Percentiles rank a stretch among this genome's conserved stretches.
Conservation (phyloP, 2,888 invertebrate genomes). For the Ephialtes manifestator region DNA sequence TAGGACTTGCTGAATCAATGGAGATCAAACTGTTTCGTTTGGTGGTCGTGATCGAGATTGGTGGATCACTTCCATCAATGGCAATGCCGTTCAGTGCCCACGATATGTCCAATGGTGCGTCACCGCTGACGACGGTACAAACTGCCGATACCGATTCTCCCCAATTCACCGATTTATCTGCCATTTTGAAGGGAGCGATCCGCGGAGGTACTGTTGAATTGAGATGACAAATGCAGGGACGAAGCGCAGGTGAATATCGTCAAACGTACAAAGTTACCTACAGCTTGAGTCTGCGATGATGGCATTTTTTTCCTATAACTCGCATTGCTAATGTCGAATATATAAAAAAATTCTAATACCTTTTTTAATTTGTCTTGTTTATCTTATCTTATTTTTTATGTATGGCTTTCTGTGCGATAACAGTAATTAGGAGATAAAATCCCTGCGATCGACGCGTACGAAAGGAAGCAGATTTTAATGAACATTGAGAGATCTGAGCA, state of each 20-base stretch:
- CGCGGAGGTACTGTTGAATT: constrained; percentile 86
- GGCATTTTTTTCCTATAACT: not conserved
- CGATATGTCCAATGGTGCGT: constrained; percentile 91
- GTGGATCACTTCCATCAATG: constrained; percentile 85
- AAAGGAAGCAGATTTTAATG: not conserved
- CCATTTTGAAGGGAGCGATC: constrained; percentile 84
- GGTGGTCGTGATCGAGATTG: constrained; percentile 83
- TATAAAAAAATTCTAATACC: not conserved
- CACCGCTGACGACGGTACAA: constrained; percentile 91
- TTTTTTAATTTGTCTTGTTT: not conserved
- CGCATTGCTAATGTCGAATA: not conserved
- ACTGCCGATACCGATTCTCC: constrained; percentile 90
- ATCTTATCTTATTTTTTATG: not conserved
- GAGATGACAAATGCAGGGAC: constrained; percentile 10
- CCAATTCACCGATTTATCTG: constrained; percentile 89
- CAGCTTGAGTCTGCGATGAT: not conserved
- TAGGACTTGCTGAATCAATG: constrained; percentile 88
- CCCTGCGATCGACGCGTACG: no score
- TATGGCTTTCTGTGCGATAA: no score
- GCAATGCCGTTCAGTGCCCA: constrained; percentile 91
- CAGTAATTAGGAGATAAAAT: no score
- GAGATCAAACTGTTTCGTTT: constrained; percentile 87
- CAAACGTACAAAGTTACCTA: not conserved
- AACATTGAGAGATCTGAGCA: no score
- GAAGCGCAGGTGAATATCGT: not conserved